Conservation (phyloP, 2,797 vertebrate genomes). For the Brachyrhaphis roseni region DNA sequence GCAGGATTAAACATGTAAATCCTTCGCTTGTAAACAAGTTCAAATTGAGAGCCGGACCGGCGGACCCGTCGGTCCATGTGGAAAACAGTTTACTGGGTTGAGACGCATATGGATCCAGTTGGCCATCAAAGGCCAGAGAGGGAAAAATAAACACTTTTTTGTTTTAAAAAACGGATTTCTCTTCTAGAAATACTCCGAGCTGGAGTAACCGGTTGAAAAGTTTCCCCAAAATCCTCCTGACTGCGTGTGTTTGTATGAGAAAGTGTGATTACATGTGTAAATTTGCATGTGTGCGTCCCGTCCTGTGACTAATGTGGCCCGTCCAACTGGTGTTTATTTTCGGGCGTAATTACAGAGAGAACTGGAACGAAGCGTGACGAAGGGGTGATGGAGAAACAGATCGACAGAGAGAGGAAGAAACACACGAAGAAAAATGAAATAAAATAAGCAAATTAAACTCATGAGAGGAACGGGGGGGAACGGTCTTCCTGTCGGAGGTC, state of each 20-base stretch:
- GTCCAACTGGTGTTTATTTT: conserved; percentile 56
- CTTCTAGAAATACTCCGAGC: conserved; percentile 26
- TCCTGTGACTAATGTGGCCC: conserved; percentile 59
- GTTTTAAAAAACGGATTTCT: conserved; percentile 39
- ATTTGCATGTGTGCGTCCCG: conserved; percentile 21
- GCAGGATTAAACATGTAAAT: conserved; percentile 34
- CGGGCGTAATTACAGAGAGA: conserved; percentile 49
- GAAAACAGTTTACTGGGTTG: conserved; percentile 55
- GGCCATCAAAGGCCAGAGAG: conserved; percentile 63
- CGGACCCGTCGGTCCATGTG: conserved; percentile 49
- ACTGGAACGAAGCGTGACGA: conserved; percentile 5
- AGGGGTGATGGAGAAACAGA: conserved; percentile 27
- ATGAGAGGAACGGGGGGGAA: neutral
- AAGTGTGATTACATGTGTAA: conserved; percentile 29
- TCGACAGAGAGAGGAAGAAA: conserved; percentile 2
- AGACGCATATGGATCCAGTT: conserved; percentile 69
- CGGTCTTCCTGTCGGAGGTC: conserved; percentile 33
- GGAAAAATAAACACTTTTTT: conserved; percentile 71
- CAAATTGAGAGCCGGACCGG: conserved; percentile 43
- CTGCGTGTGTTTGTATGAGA: conserved; percentile 3
- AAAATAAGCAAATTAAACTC: conserved; percentile 21
- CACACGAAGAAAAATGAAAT: neutral
- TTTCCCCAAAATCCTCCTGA: conserved; percentile 1
- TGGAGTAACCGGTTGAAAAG: conserved; percentile 20
- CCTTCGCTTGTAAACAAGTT: conserved; percentile 41